A percentile compares a stretch with the other conserved stretches of the same genome.
Conservation (phyloP, 53 echinoderm and acorn worm species). For the Zoroaster sp. region DNA sequence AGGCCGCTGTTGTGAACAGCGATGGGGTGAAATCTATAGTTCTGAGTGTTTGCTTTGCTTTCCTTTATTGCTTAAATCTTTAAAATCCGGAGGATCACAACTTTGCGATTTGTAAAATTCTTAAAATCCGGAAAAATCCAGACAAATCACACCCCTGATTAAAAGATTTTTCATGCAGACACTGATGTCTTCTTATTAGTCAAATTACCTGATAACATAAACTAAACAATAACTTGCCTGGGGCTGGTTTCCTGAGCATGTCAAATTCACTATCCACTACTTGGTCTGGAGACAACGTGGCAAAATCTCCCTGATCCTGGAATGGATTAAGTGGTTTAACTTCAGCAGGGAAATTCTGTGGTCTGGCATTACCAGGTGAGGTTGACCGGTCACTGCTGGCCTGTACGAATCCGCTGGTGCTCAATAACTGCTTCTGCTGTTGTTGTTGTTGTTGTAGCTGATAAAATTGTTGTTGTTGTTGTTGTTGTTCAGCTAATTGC, state of each 20-base stretch:
- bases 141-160: no score
- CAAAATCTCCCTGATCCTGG: constrained; percentile 62
- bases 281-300: constrained; percentile 62
- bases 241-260: constrained; percentile 74
- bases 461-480: constrained; percentile 65
- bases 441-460: constrained; percentile 67
- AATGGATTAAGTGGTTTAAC: constrained; percentile 63
- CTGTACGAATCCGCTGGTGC: constrained; percentile 46
- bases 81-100: no score
- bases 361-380: neutral
- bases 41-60: no score
- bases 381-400: constrained; percentile 17
- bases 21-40: no score
- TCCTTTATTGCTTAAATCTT: no score
- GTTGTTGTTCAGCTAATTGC: constrained; percentile 49
- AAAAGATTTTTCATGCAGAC: no score
- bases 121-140: no score
- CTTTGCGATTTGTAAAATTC: no score
- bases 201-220: no score
- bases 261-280: constrained; percentile 97
- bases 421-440: constrained; percentile 64
- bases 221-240: constrained; percentile 31
- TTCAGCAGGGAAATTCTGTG: constrained; percentile 22
- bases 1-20: no score
- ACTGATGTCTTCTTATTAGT: no score